Conservation (phyloP, 2,113 vertebrate genomes). For the Papio anubis region DNA sequence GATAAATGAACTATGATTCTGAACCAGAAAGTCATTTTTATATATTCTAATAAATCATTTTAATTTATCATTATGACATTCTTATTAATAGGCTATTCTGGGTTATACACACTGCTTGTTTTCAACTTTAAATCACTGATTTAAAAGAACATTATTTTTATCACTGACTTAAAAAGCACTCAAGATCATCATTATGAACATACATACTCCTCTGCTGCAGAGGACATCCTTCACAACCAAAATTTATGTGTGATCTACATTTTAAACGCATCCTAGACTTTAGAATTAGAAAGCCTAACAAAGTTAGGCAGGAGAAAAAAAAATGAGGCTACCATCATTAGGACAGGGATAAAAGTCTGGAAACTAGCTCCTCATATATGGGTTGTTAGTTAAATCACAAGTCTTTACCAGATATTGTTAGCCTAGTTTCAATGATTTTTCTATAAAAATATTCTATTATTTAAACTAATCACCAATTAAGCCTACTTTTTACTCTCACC, state of each 20-base stretch:
- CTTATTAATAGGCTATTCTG: neutral
- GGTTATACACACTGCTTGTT: neutral
- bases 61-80: neutral
- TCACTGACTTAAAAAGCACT: neutral
- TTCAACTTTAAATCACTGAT: conserved; percentile 19
- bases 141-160: neutral
- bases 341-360: neutral
- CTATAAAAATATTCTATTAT: neutral
- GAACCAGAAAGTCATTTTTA: neutral
- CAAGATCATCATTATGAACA: neutral
- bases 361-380: neutral
- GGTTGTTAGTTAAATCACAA: neutral
- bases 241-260: neutral
- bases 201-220: neutral
- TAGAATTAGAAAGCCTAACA: neutral
- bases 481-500: neutral
- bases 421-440: neutral
- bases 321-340: neutral
- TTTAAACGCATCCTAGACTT: conserved; percentile 25
- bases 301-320: neutral
- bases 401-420: neutral
- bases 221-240: neutral
- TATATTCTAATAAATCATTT: neutral
- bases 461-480: neutral
- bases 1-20: conserved; percentile 7